Base-by-base conservation (phyloP, 2,888 invertebrate species). In the Watsonalla cultraria region DNA sequence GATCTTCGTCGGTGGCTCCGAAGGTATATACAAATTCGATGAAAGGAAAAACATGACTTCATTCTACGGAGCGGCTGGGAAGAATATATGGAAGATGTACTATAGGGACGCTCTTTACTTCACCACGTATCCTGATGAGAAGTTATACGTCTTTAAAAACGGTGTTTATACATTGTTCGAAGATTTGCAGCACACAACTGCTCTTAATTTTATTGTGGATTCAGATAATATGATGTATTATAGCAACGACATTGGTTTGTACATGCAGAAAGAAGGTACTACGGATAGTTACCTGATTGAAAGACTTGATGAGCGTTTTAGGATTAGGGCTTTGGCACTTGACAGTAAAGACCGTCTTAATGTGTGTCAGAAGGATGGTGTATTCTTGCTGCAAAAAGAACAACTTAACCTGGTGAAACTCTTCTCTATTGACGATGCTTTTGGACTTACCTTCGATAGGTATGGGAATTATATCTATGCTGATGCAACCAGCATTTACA, bases 21-120 rank as follows among this genome's bases (percentile, higher is more conserved):
- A 15, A 9, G 50, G 48, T 46, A 49, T 52, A 48, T 50, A 52
- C 48, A 47, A 50, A 51, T 51, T 42, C 47, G 50, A 47, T 42
- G n/a, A 46, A 42, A 34, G 34, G 35, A 37, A 7, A 6, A 8
- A 50, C 11, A 8, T 37, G 37, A 5, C 49, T 6, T 5, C 6
- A 5, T 39, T 49, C 5, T 15, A 37, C 14, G 39, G 35, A 9
- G 39, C 37, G 37, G 37, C 33, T 4, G 49, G 33, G 7, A 49
- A 37, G 34, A 9, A 37, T 14, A 39, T 49, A 5, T 49, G 49
- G 49, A 49, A 15, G 15, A 35, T 49, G 14, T 49, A 49, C n/a
- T 49, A 49, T 14, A 49, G 37, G 6, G 37, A 49, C 15, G 49
- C 13, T 9, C 37, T 49, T 6, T 49, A 39, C 15, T 49, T 49